Base-by-base conservation (phyloP, 2,113 vertebrate genomes). In the Dicaeum eximium region DNA sequence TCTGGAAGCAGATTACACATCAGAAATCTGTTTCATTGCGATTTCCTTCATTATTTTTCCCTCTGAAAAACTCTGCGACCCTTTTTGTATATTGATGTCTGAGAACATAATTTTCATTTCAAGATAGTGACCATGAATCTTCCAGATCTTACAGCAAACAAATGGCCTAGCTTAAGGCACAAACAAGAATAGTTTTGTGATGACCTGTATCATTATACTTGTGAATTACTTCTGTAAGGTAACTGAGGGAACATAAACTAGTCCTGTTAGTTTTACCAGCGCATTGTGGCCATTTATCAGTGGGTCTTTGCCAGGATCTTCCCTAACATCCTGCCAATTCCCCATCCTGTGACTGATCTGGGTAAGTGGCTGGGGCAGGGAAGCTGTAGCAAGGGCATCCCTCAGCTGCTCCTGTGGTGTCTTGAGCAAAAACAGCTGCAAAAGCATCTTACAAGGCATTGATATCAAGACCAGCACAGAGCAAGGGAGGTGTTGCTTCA, bases 281-380 rank as follows among this genome's bases (percentile, higher is more conserved):
- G 33, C 33, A 48, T 15, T 42, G 50, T 73, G 54, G 20, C 15
- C 37, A 44, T 83, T 84, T 85, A n/a, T 54, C 60, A 23, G 22
- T 20, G 37, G 11, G 25, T 42, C 56, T 87, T 89, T 87, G 47
- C 40, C 23, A 53, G 28, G 14, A 62, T 53, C 23, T 65, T 67
- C 45, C 0, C 0, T 37, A 69, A 38, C 11, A 74, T 23, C 33
- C 17, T 64, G 27, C 56, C 30, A 78, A 74, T 53, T 47, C 8
- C 47, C 37, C 4, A 11, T 22, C 19, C 18, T 57, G 16, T 33
- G 50, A 25, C 24, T 60, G 54, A 48, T 75, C 31, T 25, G 25
- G 27, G 22, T 33, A 81, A 90, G 47, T 7, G 25, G 6, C 33
- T 65, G 60, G 15, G 37, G 51, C 44, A 57, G 47, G 51, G 33